Conservation (phyloP, 2,888 invertebrate genomes). For the Caenorhabditis zanzibari region DNA sequence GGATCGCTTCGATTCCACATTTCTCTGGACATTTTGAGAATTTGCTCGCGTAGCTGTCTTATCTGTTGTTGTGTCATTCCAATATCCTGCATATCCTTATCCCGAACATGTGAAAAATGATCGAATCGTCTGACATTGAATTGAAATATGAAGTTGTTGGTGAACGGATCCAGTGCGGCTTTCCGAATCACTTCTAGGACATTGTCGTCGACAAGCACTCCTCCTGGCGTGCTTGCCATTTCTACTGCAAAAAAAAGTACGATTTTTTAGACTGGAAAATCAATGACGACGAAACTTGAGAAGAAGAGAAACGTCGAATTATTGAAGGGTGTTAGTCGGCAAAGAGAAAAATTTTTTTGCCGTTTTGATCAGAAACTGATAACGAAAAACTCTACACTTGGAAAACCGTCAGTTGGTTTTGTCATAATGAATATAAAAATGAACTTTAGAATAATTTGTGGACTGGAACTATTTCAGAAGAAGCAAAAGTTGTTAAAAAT, state of each 20-base stretch:
- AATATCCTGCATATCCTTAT: conserved; percentile 87
- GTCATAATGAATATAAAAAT: too few relatives aligned
- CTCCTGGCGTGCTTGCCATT: conserved; percentile 61
- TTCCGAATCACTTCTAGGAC: conserved; percentile 77
- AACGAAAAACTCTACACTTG: conserved; percentile 16
- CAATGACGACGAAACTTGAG: conserved; percentile 19
- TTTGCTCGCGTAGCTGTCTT: conserved; percentile 59
- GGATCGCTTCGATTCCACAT: conserved; percentile 66
- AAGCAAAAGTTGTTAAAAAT: not conserved
- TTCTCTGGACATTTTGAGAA: conserved; percentile 55
- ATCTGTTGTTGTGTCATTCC: conserved; percentile 64
- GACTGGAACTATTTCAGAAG: not conserved
- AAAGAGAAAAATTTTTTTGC: conserved; percentile 26
- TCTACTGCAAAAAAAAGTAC: conserved; percentile 23
- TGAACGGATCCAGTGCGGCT: conserved; percentile 74
- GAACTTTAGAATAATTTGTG: not conserved
- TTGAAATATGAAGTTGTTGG: conserved; percentile 72
- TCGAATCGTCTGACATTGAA: conserved; percentile 91
- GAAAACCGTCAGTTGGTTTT: not conserved
- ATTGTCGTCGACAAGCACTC: conserved; percentile 75
- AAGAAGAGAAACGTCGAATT: conserved; percentile 17
- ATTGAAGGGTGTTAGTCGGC: conserved; percentile 38
- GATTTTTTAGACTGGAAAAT: conserved; percentile 5
- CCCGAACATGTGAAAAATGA: conserved; percentile 97
- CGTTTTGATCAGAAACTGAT: conserved; percentile 40